phyloP scores from a whole-genome alignment of 2,113 vertebrate species.

The Henicopernis longicauda region DNA sequence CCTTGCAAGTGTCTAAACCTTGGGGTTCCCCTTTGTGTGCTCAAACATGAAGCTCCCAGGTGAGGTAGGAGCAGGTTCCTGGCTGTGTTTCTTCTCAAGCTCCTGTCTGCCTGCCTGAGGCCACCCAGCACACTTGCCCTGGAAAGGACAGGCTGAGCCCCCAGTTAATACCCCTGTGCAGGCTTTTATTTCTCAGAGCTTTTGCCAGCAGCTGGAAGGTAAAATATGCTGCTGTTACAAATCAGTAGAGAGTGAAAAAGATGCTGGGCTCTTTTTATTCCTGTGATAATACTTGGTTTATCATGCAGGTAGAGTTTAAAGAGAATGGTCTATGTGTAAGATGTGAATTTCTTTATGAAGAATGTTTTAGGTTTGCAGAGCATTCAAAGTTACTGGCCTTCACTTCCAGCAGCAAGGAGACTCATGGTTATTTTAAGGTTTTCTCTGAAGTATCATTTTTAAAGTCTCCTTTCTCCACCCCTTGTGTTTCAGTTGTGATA shows the following conservation, averaged over 20 bases:
- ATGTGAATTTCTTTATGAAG: not conserved
- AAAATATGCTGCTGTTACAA: not conserved
- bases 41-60: not conserved
- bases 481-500: not conserved
- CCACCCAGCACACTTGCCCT: not conserved
- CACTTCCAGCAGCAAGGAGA: not conserved
- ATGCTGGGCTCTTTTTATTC: not conserved
- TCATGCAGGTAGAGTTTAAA: not conserved
- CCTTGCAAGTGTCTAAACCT: not conserved
- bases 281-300: not conserved
- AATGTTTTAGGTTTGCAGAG: not conserved
- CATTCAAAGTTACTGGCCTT: not conserved
- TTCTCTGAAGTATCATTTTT: not conserved
- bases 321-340: not conserved
- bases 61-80: not conserved
- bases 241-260: not conserved
- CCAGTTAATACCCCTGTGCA: not conserved
- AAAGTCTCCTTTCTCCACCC: not conserved
- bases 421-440: not conserved
- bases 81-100: not conserved
- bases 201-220: not conserved
- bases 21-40: not conserved
- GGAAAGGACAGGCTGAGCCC: not conserved
- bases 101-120: not conserved
- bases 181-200: not conserved